These are phyloP conservation scores for Drepana arcuata DNA, from an alignment of 1,140 invertebrate genomes.

Conservation along the genomic window DNA sequence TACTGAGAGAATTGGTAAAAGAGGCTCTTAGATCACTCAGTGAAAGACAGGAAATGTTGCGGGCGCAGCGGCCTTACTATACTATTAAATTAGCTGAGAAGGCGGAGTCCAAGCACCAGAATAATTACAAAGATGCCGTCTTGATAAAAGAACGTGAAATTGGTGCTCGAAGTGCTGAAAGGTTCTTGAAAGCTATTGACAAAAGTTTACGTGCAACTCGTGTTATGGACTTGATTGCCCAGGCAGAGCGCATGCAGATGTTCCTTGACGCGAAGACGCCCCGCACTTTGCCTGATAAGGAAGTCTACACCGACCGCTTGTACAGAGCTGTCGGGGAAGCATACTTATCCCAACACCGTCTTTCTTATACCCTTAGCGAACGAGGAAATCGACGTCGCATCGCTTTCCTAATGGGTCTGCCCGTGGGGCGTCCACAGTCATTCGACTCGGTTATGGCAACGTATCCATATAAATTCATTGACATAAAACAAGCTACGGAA, in stretches of 20 bases:
- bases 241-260: conserved; percentile 50
- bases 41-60: conserved; percentile 68
- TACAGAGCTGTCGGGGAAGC: conserved; percentile 56
- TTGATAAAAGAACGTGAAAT: conserved; percentile 54
- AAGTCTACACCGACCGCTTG: conserved; percentile 48
- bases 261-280: conserved; percentile 52
- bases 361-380: conserved; percentile 58
- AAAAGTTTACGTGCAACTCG: conserved; percentile 53
- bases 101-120: conserved; percentile 57
- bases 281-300: conserved; percentile 52
- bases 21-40: conserved; percentile 60
- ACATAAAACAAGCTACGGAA: conserved; percentile 47
- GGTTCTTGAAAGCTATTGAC: conserved; percentile 53
- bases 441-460: conserved; percentile 62
- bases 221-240: conserved; percentile 53
- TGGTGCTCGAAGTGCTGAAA: conserved; percentile 58
- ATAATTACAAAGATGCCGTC: conserved; percentile 55
- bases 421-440: conserved; percentile 43
- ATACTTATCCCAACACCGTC: conserved; percentile 45
- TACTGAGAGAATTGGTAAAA: conserved; percentile 51
- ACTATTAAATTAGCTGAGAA: conserved; percentile 71
- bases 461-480: conserved; percentile 60
- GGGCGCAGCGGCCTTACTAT: conserved; percentile 70
- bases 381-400: conserved; percentile 52
- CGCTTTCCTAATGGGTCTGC: conserved; percentile 57